phyloP scores from a whole-genome alignment of 2,888 invertebrate genomes.

The Osedax fenrisi region DNA sequence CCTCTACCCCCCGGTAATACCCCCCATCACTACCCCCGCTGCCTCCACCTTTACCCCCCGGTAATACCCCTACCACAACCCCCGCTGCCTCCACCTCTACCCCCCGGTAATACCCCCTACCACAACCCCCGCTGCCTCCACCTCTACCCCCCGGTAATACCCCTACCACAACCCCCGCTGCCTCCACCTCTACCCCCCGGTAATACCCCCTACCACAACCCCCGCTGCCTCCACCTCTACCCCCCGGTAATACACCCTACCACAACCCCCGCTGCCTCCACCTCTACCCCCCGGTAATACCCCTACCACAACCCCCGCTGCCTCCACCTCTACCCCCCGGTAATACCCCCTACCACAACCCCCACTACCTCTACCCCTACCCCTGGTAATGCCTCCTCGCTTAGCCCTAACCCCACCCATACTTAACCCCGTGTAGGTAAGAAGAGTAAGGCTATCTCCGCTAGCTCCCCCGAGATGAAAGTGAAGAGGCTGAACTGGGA shows the following conservation, averaged over 20 bases:
- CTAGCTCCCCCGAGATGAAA: conserved; percentile 37
- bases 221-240: conserved; percentile 29
- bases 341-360: conserved; percentile 26
- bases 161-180: conserved; percentile 25
- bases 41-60: conserved; percentile 30
- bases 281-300: conserved; percentile 30
- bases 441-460: neutral
- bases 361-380: conserved; percentile 28
- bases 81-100: conserved; percentile 29
- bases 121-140: conserved; percentile 27
- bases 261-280: conserved; percentile 27
- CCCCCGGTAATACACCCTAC: conserved; percentile 27
- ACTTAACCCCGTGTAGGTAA: neutral
- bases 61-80: conserved; percentile 25
- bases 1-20: conserved; percentile 30
- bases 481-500: conserved; percentile 50
- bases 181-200: conserved; percentile 30
- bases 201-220: conserved; percentile 26
- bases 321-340: conserved; percentile 30
- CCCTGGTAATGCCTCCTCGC: conserved; percentile 27
- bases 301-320: conserved; percentile 25
- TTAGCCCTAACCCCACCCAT: no score
- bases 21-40: conserved; percentile 26
- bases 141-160: conserved; percentile 30
- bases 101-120: conserved; percentile 28